Evolutionary conservation across 2,113 vertebrate genomes (phyloP).

Genomic region (Aphyosemion australe): DNA sequence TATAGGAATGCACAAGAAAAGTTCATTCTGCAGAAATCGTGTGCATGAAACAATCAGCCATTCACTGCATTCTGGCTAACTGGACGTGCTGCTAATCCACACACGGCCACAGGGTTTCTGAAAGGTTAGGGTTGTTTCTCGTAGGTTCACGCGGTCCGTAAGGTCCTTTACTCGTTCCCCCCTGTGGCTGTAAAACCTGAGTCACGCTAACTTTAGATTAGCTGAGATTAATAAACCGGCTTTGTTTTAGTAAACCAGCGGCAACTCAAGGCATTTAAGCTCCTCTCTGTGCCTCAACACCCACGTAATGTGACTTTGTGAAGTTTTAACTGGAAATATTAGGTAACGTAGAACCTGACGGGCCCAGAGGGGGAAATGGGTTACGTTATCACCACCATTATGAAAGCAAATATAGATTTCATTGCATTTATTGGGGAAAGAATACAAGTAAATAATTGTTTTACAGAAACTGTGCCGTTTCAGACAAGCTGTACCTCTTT

Average conservation of each 20-base stretch:
- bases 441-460: neutral
- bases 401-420: neutral
- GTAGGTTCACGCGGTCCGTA: neutral
- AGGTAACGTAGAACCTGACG: no score
- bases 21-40: constrained; percentile 25
- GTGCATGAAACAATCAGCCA: constrained; percentile 14
- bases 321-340: neutral
- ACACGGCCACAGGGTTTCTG: constrained; percentile 6
- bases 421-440: neutral
- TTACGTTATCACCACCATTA: neutral
- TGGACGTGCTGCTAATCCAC: constrained; percentile 10
- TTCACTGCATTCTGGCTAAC: constrained; percentile 9
- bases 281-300: neutral
- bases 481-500: neutral
- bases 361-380: no score
- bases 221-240: neutral
- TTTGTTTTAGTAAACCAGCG: constrained; percentile 14
- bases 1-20: neutral
- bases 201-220: constrained; percentile 16
- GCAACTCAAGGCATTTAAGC: constrained; percentile 6
- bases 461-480: neutral
- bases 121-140: constrained; percentile 32
- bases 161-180: neutral
- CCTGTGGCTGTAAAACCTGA: neutral
- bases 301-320: constrained; percentile 5